phyloP scores from a whole-genome alignment of 2,888 invertebrate genomes.

The Perizoma flavofasciatum region DNA sequence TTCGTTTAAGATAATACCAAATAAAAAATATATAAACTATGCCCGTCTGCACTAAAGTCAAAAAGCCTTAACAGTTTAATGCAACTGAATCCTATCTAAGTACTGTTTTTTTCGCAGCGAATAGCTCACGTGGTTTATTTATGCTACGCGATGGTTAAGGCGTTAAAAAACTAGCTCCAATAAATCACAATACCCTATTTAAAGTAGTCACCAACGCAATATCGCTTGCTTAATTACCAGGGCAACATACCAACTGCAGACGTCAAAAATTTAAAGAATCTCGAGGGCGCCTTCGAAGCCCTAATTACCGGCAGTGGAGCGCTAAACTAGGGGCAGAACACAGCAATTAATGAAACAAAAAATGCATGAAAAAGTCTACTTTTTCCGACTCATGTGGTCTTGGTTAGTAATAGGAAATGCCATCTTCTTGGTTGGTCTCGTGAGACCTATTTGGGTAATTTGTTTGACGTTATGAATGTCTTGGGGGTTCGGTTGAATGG shows the following conservation, averaged over 20 bases:
- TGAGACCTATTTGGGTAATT: conserved; percentile 46
- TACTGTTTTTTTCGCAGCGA: too few species aligned
- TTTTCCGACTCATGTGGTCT: conserved; percentile 57
- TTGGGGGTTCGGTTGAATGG: conserved; percentile 32
- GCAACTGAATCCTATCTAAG: too few species aligned
- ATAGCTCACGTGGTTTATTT: too few species aligned
- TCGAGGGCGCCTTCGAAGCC: conserved; percentile 55
- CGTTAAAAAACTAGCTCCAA: conserved; percentile 3
- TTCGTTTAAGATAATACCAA: neutral
- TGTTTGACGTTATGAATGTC: conserved; percentile 39
- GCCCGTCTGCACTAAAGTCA: neutral
- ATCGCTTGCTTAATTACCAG: conserved; percentile 66
- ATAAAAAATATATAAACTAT: neutral
- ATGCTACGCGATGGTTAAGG: too few species aligned
- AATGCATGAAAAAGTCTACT: conserved; percentile 38
- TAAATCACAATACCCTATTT: conserved; percentile 22
- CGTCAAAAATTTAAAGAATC: conserved; percentile 57
- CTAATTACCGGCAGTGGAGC: conserved; percentile 59
- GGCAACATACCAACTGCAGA: conserved; percentile 61
- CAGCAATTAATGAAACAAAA: conserved; percentile 25
- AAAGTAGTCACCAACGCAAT: conserved; percentile 67
- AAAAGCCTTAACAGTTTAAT: too few species aligned
- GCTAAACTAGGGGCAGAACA: conserved; percentile 58
- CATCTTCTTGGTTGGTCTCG: conserved; percentile 43
- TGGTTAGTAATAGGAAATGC: conserved; percentile 63